These are phyloP conservation scores for Eugnorisma glareosa DNA, from an alignment of 2,888 invertebrate genomes.

Conservation along the genomic window DNA sequence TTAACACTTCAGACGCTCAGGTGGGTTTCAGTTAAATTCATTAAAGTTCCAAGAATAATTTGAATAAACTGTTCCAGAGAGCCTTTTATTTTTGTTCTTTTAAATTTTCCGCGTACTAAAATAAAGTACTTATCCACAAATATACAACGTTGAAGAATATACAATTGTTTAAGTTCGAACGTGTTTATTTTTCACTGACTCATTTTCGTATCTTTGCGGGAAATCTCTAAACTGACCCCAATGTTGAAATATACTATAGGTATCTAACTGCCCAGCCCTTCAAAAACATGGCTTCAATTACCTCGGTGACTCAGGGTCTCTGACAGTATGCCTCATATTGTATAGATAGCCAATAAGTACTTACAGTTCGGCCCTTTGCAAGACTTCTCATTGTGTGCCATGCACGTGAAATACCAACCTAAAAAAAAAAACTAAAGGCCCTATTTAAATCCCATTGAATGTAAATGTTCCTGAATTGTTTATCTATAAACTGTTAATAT, in stretches of 20 bases:
- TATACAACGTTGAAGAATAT: background rate
- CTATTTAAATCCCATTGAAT: conserved; percentile 54
- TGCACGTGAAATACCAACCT: conserved; percentile 13
- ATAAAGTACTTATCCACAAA: background rate
- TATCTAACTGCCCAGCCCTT: conserved; percentile 42
- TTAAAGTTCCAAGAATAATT: background rate
- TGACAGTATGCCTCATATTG: conserved; percentile 29
- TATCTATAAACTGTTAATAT: conserved; percentile 53
- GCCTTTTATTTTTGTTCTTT: background rate
- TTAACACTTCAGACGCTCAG: background rate
- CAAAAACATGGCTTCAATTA: conserved; percentile 51
- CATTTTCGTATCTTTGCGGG: conserved; percentile 26
- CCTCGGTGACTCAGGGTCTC: conserved; percentile 44
- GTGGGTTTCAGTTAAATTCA: background rate
- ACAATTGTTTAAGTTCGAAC: background rate
- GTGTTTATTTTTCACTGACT: conserved; percentile 9
- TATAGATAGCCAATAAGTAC: conserved; percentile 23
- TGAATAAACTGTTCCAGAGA: background rate
- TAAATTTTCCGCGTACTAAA: background rate
- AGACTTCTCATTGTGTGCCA: conserved; percentile 36
- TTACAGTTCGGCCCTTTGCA: conserved; percentile 4
- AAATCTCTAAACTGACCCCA: conserved; percentile 12
- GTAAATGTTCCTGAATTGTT: conserved; percentile 54
- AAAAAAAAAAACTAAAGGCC: conserved; percentile 19
- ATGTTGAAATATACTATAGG: background rate